Evolutionary conservation across 1,140 invertebrate genomes (phyloP).

Genomic region (Pseudomyrmex concolor): DNA sequence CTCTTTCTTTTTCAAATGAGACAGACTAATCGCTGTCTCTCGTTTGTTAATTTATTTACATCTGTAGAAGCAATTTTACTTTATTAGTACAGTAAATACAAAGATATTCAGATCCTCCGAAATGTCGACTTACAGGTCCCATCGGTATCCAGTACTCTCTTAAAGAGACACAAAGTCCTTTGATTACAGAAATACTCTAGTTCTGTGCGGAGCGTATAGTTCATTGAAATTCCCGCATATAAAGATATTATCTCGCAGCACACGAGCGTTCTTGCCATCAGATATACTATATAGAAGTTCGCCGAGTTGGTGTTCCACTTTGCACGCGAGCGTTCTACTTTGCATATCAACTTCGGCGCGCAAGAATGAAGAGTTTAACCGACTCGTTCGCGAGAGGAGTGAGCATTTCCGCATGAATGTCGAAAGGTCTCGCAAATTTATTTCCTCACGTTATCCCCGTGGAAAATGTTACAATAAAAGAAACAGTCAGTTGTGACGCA

Average conservation of each 20-base stretch:
- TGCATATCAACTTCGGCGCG: constrained; percentile 56
- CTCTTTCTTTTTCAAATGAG: neutral
- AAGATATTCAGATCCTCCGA: too few species aligned
- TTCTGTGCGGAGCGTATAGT: constrained; percentile 24
- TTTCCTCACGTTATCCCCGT: constrained; percentile 35
- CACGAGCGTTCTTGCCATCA: constrained; percentile 59
- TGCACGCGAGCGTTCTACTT: constrained; percentile 62
- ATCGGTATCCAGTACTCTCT: neutral
- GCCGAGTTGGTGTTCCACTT: constrained; percentile 54
- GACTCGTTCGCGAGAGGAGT: constrained; percentile 33
- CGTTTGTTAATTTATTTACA: too few species aligned
- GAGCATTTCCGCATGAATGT: constrained; percentile 62
- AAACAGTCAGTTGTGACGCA: neutral
- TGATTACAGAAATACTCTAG: constrained; percentile 27
- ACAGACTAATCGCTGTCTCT: too few species aligned
- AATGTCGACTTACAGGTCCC: neutral
- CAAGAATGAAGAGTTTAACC: constrained; percentile 55
- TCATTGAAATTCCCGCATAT: constrained; percentile 58
- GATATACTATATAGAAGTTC: constrained; percentile 49
- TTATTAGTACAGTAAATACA: too few species aligned
- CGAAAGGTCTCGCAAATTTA: constrained; percentile 64
- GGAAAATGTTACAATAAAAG: constrained; percentile 38
- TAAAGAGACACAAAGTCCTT: constrained; percentile 32
- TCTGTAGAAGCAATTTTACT: too few species aligned
- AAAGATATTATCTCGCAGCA: constrained; percentile 60